phyloP scores from a whole-genome alignment of 2,113 vertebrate genomes.

The Oreotrochilus melanogaster region DNA sequence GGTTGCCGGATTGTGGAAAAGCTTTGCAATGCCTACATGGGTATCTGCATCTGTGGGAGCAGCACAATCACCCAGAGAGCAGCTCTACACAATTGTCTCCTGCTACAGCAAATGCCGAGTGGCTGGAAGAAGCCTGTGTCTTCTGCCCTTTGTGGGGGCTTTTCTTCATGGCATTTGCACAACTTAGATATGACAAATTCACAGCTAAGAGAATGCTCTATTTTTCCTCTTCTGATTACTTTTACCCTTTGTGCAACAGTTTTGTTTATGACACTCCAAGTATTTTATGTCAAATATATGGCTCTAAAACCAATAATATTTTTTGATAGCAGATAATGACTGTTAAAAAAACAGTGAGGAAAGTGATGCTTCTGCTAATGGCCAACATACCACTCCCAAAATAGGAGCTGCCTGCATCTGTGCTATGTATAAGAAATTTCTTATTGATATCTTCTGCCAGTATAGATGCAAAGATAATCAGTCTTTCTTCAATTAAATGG shows the following conservation, averaged over 20 bases:
- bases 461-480: slow-evolving; percentile 45
- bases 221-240: background rate
- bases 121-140: background rate
- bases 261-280: background rate
- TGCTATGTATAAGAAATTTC: background rate
- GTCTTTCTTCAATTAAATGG: slow-evolving; percentile 44
- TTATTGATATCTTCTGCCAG: slow-evolving; percentile 1
- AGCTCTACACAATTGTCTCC: background rate
- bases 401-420: background rate
- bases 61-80: background rate
- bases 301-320: background rate
- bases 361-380: background rate
- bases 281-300: background rate
- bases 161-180: background rate
- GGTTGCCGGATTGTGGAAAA: background rate
- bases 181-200: background rate
- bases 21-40: background rate
- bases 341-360: background rate
- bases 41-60: background rate
- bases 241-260: background rate
- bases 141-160: background rate
- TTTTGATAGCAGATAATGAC: background rate
- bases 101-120: background rate
- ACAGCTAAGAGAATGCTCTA: background rate
- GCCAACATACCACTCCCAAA: background rate